These are phyloP conservation scores for Larimichthys polyactis DNA, from an alignment of 2,113 vertebrate species.

Conservation along the genomic window DNA sequence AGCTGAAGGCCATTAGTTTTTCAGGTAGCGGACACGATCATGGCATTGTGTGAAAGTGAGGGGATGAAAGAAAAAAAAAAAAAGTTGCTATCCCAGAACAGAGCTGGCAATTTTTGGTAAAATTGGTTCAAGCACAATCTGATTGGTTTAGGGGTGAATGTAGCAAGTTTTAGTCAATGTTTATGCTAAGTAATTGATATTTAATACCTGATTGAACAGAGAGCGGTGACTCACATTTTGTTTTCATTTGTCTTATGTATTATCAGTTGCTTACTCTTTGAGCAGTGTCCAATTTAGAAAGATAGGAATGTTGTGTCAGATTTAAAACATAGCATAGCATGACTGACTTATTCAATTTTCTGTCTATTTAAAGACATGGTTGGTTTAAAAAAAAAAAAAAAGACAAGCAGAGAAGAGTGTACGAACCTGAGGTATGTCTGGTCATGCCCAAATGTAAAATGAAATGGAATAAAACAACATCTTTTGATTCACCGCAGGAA, in stretches of 20 bases:
- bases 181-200: neutral
- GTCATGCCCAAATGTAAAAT: slow-evolving; percentile 30
- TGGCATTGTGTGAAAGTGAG: neutral
- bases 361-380: slow-evolving; percentile 22
- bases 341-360: slow-evolving; percentile 38
- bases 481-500: slow-evolving; percentile 33
- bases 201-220: neutral
- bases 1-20: neutral
- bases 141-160: neutral
- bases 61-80: no score
- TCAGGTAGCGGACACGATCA: neutral
- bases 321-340: slow-evolving; percentile 23
- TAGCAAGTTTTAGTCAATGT: neutral
- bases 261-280: neutral
- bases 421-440: neutral
- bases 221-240: neutral
- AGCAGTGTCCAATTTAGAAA: neutral
- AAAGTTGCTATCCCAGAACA: neutral
- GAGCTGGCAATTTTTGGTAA: neutral
- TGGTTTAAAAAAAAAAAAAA: neutral
- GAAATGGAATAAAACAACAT: slow-evolving; percentile 25
- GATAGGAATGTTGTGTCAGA: neutral
- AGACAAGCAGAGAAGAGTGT: slow-evolving; percentile 3
- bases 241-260: neutral
- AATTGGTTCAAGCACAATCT: neutral